Evolutionary conservation across 2,888 invertebrate species (phyloP).

Genomic region (Sinopyrophorus schimmeli): DNA sequence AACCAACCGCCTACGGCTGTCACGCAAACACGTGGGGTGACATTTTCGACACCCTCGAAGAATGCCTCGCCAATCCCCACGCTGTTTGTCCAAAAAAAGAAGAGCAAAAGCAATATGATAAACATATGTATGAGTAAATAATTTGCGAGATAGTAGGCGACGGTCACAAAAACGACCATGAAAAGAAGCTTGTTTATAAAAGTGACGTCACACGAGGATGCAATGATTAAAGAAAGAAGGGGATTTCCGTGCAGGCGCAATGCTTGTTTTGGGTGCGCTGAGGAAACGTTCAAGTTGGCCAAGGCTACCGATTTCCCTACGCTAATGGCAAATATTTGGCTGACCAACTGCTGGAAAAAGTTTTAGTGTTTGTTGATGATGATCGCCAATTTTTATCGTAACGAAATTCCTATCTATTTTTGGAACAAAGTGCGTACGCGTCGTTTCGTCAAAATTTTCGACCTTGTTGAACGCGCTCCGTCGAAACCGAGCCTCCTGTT

Average conservation of each 20-base stretch:
- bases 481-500: too few species aligned
- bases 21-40: too few species aligned
- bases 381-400: too few species aligned
- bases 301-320: slow-evolving; percentile 8
- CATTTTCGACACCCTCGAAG: too few species aligned
- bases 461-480: neutral
- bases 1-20: too few species aligned
- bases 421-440: too few species aligned
- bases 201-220: slow-evolving; percentile 51
- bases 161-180: slow-evolving; percentile 30
- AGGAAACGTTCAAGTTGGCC: slow-evolving; percentile 19
- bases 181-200: slow-evolving; percentile 42
- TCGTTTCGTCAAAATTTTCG: too few species aligned
- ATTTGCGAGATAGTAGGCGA: slow-evolving; percentile 13
- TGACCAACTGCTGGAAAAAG: neutral
- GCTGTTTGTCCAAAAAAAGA: too few species aligned
- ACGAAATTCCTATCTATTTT: too few species aligned
- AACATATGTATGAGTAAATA: too few species aligned
- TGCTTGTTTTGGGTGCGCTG: slow-evolving; percentile 29
- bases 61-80: too few species aligned
- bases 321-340: neutral
- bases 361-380: slow-evolving; percentile 2
- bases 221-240: slow-evolving; percentile 44
- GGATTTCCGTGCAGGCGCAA: slow-evolving; percentile 49
- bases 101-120: too few species aligned